Evolutionary conservation across 2,797 vertebrate genomes (phyloP), one percentile per base, ranked within the genome.

Genomic region (Amblyopsis hoosieri): DNA sequence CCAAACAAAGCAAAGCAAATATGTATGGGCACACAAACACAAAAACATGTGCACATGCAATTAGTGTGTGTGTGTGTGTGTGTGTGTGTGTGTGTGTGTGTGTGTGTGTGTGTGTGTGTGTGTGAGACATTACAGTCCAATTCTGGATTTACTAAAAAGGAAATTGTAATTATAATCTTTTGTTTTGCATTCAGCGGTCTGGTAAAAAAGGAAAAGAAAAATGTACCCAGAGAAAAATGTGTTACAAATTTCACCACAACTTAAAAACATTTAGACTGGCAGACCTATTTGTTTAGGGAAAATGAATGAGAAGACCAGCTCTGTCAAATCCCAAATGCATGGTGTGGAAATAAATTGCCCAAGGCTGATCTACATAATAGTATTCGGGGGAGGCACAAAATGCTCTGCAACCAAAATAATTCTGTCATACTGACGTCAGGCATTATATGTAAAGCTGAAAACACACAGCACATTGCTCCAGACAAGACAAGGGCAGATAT

Each of bases 331-430:
- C 79, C 75, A 81, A 84, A 77, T 45, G 67, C 82, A 72, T 67
- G 69, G 78, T 5, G 56, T 78, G 67, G 75, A 86, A 80, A 83
- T 74, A 78, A 76, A 84, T 79, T 77, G 75, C 85, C 79, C 42
- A 42, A 65, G 79, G 76, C 83, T 79, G 75, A 87, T 84, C 77
- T 85, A 57, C 83, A 87, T 85, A 86, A 84, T 74, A 82, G 73
- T 82, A 78, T 83, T 84, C 45, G 19, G 75, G 85, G 85, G 79
- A 74, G 77, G 71, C 77, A 72, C 72, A 77, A 80, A 50, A 85
- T 76, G 75, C 83, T 83, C 72, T 69, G 74, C 60, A 81, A 83
- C 79, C 68, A 77, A 85, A 82, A 87, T 80, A 87, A 81, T 78
- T 84, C 81, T 82, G 79, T 81, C 85, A 83, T 68, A 56, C 59